phyloP scores from a whole-genome alignment of 1,140 invertebrate species.

The Diachasmimorpha longicaudata region DNA sequence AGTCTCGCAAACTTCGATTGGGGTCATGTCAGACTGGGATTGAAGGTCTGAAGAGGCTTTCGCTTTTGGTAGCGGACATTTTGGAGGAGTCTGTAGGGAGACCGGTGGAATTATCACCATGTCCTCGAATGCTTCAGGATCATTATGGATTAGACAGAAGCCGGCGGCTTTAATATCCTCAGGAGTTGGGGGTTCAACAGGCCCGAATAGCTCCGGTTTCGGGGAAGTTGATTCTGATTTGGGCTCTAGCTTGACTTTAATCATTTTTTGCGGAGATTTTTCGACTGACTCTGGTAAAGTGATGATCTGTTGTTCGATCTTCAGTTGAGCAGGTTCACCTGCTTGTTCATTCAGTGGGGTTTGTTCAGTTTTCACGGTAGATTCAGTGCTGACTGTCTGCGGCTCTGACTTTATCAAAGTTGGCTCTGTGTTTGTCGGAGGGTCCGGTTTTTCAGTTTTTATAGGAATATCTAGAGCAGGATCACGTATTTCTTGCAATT shows the following conservation, averaged over 20 bases:
- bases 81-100: not conserved
- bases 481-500: not conserved
- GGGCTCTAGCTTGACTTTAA: not conserved
- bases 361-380: too few species aligned
- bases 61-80: conserved; percentile 23
- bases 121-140: not conserved
- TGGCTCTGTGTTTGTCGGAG: too few species aligned
- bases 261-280: not conserved
- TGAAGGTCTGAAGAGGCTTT: conserved; percentile 31
- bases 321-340: not conserved
- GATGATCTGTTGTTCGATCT: not conserved
- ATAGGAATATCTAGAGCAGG: not conserved
- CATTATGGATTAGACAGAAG: not conserved
- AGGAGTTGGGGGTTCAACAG: not conserved
- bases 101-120: conserved; percentile 3
- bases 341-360: not conserved
- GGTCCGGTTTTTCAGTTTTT: not conserved
- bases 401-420: too few species aligned
- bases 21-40: conserved; percentile 23
- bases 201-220: not conserved
- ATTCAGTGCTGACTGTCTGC: too few species aligned
- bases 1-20: conserved; percentile 24
- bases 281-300: not conserved
- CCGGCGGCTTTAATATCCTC: conserved; percentile 3
- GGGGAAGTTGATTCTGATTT: not conserved